Evolutionary conservation across 2,113 vertebrate genomes (phyloP).

Genomic region (Puntigrus tetrazona): DNA sequence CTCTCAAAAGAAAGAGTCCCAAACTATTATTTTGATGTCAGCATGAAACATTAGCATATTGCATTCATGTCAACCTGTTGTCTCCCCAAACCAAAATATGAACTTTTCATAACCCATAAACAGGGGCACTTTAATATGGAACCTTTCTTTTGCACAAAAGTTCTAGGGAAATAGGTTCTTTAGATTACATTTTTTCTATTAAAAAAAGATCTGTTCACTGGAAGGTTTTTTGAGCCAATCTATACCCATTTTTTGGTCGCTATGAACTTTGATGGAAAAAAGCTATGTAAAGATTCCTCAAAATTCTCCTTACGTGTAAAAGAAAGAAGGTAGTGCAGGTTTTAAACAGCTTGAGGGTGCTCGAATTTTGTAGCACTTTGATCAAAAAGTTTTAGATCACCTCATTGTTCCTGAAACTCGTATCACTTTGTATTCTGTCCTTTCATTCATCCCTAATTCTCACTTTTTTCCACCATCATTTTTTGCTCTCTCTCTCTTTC

Average conservation of each 20-base stretch:
- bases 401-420: not conserved
- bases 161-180: too few species aligned
- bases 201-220: too few species aligned
- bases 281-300: not conserved
- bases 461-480: not conserved
- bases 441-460: not conserved
- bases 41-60: too few species aligned
- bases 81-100: too few species aligned
- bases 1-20: too few species aligned
- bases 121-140: too few species aligned
- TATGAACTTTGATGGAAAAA: not conserved
- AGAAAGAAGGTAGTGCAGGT: not conserved
- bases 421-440: not conserved
- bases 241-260: not conserved
- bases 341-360: not conserved
- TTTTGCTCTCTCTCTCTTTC: not conserved
- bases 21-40: too few species aligned
- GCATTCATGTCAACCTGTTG: too few species aligned
- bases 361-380: not conserved
- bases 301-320: not conserved
- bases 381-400: not conserved
- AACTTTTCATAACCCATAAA: too few species aligned
- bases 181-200: too few species aligned
- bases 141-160: too few species aligned
- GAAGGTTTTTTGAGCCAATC: too few species aligned